Percentiles rank a stretch among this genome's conserved stretches.
Evolutionary conservation across 2,888 invertebrate genomes (phyloP).

Genomic region (Heteromurus nitidus): DNA sequence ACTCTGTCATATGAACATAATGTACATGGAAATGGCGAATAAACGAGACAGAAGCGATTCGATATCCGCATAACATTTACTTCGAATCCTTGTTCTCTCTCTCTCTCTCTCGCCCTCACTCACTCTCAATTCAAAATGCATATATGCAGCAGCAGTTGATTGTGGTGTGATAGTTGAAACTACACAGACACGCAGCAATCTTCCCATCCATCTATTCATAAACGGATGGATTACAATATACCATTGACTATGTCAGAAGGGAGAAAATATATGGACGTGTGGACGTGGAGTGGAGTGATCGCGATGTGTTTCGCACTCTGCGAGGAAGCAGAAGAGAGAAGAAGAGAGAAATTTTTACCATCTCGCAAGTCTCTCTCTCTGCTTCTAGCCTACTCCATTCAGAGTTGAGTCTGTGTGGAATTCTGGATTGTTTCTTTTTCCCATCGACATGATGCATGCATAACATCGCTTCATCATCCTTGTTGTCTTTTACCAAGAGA

Average conservation of each 20-base stretch:
- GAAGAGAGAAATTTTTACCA: too few species aligned
- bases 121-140: not conserved
- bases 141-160: not conserved
- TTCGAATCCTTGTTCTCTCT: too few species aligned
- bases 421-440: not conserved
- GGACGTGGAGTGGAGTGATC: not conserved
- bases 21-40: conserved; percentile 8
- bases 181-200: conserved; percentile 15
- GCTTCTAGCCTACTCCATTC: not conserved
- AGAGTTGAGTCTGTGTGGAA: too few species aligned
- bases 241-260: conserved; percentile 25
- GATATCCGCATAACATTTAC: conserved; percentile 30
- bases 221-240: conserved; percentile 44
- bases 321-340: not conserved
- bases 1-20: too few species aligned
- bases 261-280: not conserved
- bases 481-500: not conserved
- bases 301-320: not conserved
- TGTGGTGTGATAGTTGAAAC: too few species aligned
- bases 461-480: conserved; percentile 3
- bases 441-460: not conserved
- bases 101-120: not conserved
- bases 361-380: too few species aligned
- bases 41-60: conserved; percentile 19
- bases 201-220: conserved; percentile 36